Percentiles rank a stretch among this genome's conserved stretches.
phyloP scores from a whole-genome alignment of 2,888 invertebrate species.

The Autographa gamma region DNA sequence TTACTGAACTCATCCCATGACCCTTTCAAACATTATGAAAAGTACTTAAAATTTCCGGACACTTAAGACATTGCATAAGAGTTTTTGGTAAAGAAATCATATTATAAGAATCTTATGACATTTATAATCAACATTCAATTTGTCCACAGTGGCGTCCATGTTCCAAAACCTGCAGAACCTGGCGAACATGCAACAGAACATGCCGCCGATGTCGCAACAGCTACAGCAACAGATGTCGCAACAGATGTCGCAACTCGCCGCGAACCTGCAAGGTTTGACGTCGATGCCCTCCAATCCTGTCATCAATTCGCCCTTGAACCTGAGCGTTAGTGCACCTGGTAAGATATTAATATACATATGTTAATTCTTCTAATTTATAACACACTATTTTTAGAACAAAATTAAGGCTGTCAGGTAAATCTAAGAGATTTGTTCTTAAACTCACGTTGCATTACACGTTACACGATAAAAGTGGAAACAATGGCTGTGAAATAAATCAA shows the following conservation, averaged over 20 bases:
- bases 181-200: conserved; percentile 87
- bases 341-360: conserved; percentile 38
- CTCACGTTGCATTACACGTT: no score
- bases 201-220: conserved; percentile 84
- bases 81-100: no score
- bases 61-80: no score
- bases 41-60: no score
- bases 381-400: not conserved
- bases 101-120: no score
- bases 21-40: no score
- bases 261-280: conserved; percentile 94
- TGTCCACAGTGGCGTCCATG: conserved; percentile 91
- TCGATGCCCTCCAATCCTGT: conserved; percentile 92
- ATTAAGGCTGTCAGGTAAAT: no score
- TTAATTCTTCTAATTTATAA: not conserved
- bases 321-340: conserved; percentile 92
- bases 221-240: conserved; percentile 90
- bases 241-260: conserved; percentile 87
- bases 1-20: no score
- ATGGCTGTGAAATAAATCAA: no score
- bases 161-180: conserved; percentile 89
- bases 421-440: no score
- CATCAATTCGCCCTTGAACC: conserved; percentile 94
- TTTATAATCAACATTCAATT: conserved; percentile 38
- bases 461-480: no score